Evolutionary conservation across 2,888 invertebrate genomes (phyloP).

Genomic region (Sphaerophoria taeniata): DNA sequence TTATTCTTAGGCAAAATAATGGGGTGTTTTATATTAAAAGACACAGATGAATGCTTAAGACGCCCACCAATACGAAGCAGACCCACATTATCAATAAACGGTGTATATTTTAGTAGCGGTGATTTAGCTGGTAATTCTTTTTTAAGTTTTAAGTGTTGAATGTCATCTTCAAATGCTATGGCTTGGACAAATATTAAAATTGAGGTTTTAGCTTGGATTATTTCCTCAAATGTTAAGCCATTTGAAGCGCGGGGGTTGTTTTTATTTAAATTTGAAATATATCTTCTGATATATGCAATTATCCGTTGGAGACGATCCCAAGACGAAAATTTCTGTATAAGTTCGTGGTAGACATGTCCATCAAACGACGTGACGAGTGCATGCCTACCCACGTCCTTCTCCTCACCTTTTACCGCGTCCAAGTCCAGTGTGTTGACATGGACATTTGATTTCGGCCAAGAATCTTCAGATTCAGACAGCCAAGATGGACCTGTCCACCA

Average conservation of each 20-base stretch:
- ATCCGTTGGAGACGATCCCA: conserved; percentile 15
- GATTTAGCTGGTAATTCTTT: conserved; percentile 24
- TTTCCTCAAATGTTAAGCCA: background rate
- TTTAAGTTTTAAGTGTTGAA: background rate
- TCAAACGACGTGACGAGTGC: background rate
- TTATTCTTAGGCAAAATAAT: conserved; percentile 41
- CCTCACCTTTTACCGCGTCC: background rate
- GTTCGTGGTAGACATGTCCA: background rate
- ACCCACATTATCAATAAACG: conserved; percentile 38
- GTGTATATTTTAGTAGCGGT: background rate
- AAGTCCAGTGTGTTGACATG: background rate
- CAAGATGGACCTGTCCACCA: conserved; percentile 68
- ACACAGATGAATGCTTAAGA: conserved; percentile 11
- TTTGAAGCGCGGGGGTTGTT: background rate
- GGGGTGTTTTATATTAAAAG: conserved; percentile 32
- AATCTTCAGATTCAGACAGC: too few relatives aligned
- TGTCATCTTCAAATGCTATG: background rate
- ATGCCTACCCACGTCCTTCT: background rate
- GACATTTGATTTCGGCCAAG: conserved; percentile 4
- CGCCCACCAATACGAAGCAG: conserved; percentile 21
- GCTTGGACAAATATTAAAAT: conserved; percentile 8
- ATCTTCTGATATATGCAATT: conserved; percentile 6
- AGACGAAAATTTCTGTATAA: conserved; percentile 31
- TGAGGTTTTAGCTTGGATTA: background rate
- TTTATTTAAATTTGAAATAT: background rate